Base-by-base conservation (phyloP, 2,888 invertebrate species). In the Atrina japonica region DNA sequence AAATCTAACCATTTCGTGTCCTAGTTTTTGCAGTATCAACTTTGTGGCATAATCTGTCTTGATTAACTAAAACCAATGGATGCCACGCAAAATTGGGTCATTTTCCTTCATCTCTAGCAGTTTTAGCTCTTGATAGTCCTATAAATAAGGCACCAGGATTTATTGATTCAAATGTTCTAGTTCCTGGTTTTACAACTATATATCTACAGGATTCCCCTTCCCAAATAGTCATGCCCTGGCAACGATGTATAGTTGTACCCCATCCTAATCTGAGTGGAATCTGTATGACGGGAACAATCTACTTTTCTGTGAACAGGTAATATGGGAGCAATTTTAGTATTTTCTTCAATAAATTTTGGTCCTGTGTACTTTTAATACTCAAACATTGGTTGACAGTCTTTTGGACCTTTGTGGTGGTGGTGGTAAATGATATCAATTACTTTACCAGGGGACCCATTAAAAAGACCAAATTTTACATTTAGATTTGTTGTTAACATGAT, bases 121-220 rank as follows among this genome's bases (percentile, higher is more conserved):
- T 43, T 61, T 75, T 76, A 25, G 77, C 75, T 14, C 73, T 23
- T 9, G 76, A 78, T 1, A 78, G 56, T 14, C 76, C 73, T 56
- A 78, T 75, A 76, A 68, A 76, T 3, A 78, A 40, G 9, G 75
- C 76, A 6, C 75, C 76, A 43, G 76, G 70, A 58, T 70, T 76
- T 67, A 18, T 45, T 0, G 71, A 66, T 66, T 78, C 75, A 75
- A 75, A 77, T 3, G 52, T n/a, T 25, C 41, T 69, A 18, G 65
- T 50, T 3, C 75, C 73, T 18, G 75, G 73, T 21, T 70, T 40
- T 41, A 72, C 70, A 16, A 59, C 56, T n/a, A 65, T 65, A 21
- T 66, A 66, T 47, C 58, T 23, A 21, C 56, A 58, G 1, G 55
- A 16, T 52, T 77, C 70, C 16, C 50, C 59, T 23, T 50, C 43